These are phyloP conservation scores for Metopolophium dirhodum DNA, from an alignment of 1,140 invertebrate species.

Conservation along the genomic window DNA sequence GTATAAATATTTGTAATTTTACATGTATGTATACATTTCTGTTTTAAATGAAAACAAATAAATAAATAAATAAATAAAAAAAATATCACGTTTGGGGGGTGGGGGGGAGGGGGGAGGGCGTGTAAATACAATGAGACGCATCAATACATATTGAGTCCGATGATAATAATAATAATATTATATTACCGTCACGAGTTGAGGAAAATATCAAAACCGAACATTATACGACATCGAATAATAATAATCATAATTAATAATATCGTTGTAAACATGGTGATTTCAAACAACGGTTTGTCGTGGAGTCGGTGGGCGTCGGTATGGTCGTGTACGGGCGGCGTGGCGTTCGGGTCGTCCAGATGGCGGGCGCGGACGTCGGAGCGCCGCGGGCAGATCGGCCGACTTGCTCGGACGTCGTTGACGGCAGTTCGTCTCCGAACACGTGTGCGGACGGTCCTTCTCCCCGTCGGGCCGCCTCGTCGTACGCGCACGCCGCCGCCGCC, in stretches of 20 bases:
- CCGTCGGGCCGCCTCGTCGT: not conserved
- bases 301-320: not conserved
- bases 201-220: not conserved
- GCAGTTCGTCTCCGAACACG: constrained; percentile 49
- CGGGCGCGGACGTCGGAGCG: not conserved
- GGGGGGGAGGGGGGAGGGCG: no score
- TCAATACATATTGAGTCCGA: no score
- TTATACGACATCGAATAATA: not conserved
- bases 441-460: not conserved
- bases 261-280: not conserved
- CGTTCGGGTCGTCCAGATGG: not conserved
- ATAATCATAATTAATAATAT: not conserved
- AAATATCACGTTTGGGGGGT: no score
- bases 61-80: no score
- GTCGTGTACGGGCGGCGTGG: not conserved
- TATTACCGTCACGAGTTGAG: not conserved
- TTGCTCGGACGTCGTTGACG: not conserved
- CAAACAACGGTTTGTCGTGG: not conserved
- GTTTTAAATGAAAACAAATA: no score
- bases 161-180: no score
- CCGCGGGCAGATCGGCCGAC: not conserved
- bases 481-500: no score
- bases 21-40: no score
- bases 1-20: no score
- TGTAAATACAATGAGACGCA: no score